Base-by-base conservation (phyloP, 2,888 invertebrate species). In the Phalera bucephala region DNA sequence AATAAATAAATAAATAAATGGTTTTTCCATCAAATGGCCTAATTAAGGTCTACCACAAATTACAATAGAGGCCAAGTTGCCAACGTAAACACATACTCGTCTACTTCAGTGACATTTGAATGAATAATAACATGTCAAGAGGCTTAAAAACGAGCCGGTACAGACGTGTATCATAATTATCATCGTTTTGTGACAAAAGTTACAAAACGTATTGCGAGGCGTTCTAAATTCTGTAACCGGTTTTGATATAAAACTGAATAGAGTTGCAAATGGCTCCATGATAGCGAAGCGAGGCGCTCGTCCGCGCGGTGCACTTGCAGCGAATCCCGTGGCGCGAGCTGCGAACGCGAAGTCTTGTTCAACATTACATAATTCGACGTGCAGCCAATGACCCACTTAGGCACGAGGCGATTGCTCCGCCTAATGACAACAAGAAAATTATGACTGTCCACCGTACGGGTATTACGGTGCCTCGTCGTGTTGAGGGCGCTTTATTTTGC, bases 381-480 rank as follows among this genome's bases (percentile, higher is more conserved):
- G 82, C 80, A 84, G 82, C 78, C 84, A 85, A 83, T 85, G 86
- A 80, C 85, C 83, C 63, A 85, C 79, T 78, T 85, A 70, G 47
- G 20, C 52, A 58, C 51, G 61, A 64, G 64, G 49, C 65, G 56
- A 71, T 70, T 68, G 68, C 73, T 74, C 59, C 51, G 65, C 52
- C 69, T 75, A 71, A 75, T 72, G 64, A 76, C 71, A 29, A 77
- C 60, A 65, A 65, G 62, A 67, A 71, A 71, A 70, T 48, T 50
- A 55, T 63, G 61, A n/a, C n/a, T n/a, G n/a, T n/a, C n/a, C n/a
- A 3, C 10, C 40, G 43, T 39, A 46, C 41, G 2, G 9, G n/a
- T 3, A 2, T 2, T 22, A 22, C 1, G 10, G 10, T 10, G 22
- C 21, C 21, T 21, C 21, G 21, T 8, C 2, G n/a, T 9, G 9